Conservation (phyloP, 2,888 invertebrate genomes). For the Zygogramma bicolorata region DNA sequence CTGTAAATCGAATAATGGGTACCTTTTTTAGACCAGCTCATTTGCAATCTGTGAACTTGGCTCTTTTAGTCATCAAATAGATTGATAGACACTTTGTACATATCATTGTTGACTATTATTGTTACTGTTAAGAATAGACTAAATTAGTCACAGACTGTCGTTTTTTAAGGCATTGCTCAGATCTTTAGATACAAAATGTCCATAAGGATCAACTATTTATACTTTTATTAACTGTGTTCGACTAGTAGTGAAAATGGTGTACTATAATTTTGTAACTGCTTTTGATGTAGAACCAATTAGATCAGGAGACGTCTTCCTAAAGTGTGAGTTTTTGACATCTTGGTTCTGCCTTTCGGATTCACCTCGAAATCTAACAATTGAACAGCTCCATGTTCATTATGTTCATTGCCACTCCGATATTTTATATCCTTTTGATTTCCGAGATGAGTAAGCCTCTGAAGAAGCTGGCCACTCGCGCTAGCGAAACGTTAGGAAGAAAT, state of each 20-base stretch:
- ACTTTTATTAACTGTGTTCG: slow-evolving; percentile 52
- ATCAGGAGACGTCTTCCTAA: slow-evolving; percentile 66
- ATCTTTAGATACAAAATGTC: slow-evolving; percentile 54
- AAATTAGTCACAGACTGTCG: slow-evolving; percentile 59
- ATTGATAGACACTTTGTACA: slow-evolving; percentile 59
- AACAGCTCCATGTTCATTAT: too few relatives aligned
- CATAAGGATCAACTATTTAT: slow-evolving; percentile 52
- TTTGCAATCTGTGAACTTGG: slow-evolving; percentile 9
- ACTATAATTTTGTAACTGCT: slow-evolving; percentile 54
- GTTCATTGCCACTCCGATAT: too few relatives aligned
- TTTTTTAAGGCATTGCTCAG: slow-evolving; percentile 60
- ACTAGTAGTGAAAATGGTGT: slow-evolving; percentile 40
- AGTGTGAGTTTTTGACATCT: slow-evolving; percentile 60
- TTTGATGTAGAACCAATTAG: slow-evolving; percentile 53
- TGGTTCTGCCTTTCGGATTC: slow-evolving; percentile 24
- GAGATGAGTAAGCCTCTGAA: too few relatives aligned
- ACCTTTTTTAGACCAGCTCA: not conserved
- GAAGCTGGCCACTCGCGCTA: too few relatives aligned
- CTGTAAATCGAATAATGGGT: too few relatives aligned
- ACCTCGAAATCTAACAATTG: not conserved
- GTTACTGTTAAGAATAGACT: slow-evolving; percentile 61
- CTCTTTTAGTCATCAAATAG: slow-evolving; percentile 16
- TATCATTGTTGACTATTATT: slow-evolving; percentile 67
- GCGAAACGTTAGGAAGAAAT: too few relatives aligned
- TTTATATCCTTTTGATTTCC: too few relatives aligned